These are phyloP conservation scores for Lepus europaeus DNA, from an alignment of 2,113 vertebrate genomes.

Conservation along the genomic window DNA sequence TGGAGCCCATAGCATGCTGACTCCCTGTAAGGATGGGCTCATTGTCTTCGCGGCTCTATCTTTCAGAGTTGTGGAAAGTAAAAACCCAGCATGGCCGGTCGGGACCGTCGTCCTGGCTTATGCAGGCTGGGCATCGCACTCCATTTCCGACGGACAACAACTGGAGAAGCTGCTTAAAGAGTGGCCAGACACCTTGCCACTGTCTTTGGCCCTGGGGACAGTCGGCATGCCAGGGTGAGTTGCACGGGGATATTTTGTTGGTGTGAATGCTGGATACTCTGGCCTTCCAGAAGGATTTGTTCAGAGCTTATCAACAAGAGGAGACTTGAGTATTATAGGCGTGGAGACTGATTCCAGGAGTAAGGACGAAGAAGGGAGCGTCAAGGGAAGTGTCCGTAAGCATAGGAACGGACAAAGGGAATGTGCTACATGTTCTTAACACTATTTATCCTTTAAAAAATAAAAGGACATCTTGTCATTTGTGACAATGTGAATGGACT, in stretches of 20 bases:
- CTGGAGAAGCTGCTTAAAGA: constrained; percentile 83
- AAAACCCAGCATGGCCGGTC: constrained; percentile 88
- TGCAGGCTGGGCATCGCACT: constrained; percentile 91
- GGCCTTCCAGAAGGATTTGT: constrained; percentile 12
- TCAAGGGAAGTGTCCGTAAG: not conserved
- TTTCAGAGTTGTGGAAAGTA: constrained; percentile 92
- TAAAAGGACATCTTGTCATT: too few species aligned
- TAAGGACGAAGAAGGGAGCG: not conserved
- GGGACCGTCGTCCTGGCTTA: constrained; percentile 85
- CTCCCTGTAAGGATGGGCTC: not conserved
- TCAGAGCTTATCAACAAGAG: constrained; percentile 17
- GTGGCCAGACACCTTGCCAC: constrained; percentile 91
- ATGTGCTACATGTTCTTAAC: too few species aligned
- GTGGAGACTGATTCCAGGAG: not conserved
- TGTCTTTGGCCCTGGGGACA: constrained; percentile 91
- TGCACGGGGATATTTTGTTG: not conserved
- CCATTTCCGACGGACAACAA: constrained; percentile 87
- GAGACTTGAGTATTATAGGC: not conserved
- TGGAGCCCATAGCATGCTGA: not conserved
- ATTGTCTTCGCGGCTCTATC: not conserved
- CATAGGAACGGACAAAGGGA: not conserved
- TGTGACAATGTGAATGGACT: too few species aligned
- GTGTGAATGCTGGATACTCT: not conserved
- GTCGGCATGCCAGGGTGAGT: constrained; percentile 95
- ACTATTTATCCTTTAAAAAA: too few species aligned